phyloP scores from a whole-genome alignment of 2,888 invertebrate genomes.

The Brachylomia viminalis region DNA sequence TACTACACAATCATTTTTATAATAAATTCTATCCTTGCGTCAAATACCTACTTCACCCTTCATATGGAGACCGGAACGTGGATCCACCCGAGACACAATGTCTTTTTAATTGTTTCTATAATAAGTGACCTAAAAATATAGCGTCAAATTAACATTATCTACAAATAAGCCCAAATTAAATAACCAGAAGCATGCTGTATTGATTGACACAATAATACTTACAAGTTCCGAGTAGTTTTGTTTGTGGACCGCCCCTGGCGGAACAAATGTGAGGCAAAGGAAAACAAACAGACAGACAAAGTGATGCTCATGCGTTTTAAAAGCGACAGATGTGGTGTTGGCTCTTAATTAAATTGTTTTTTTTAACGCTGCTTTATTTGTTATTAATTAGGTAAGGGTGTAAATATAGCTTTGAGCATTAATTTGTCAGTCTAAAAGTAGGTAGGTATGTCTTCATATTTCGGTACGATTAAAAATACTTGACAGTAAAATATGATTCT shows the following conservation, averaged over 20 bases:
- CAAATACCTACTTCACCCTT: no score
- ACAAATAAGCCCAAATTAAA: conserved; percentile 22
- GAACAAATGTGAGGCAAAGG: conserved; percentile 76
- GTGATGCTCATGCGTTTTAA: conserved; percentile 52
- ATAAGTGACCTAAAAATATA: no score
- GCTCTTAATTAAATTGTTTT: conserved; percentile 41
- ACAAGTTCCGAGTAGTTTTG: conserved; percentile 53
- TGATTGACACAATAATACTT: conserved; percentile 72
- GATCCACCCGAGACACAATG: no score
- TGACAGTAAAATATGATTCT: background rate
- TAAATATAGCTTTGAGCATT: background rate
- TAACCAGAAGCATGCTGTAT: conserved; percentile 37
- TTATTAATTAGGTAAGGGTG: conserved; percentile 18
- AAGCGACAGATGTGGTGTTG: conserved; percentile 62
- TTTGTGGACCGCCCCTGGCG: conserved; percentile 66
- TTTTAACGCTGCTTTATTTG: conserved; percentile 15
- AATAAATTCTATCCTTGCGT: background rate
- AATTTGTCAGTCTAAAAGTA: background rate
- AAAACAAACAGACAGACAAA: conserved; percentile 73
- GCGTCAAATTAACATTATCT: background rate
- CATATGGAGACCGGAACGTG: no score
- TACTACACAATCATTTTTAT: no score
- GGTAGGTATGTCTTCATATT: background rate
- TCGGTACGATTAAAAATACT: background rate
- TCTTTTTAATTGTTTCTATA: no score